A percentile compares a stretch with the other conserved stretches of the same genome.
These are phyloP conservation scores for Machaerirhynchus nigripectus DNA, from an alignment of 2,113 vertebrate genomes.

Conservation along the genomic window DNA sequence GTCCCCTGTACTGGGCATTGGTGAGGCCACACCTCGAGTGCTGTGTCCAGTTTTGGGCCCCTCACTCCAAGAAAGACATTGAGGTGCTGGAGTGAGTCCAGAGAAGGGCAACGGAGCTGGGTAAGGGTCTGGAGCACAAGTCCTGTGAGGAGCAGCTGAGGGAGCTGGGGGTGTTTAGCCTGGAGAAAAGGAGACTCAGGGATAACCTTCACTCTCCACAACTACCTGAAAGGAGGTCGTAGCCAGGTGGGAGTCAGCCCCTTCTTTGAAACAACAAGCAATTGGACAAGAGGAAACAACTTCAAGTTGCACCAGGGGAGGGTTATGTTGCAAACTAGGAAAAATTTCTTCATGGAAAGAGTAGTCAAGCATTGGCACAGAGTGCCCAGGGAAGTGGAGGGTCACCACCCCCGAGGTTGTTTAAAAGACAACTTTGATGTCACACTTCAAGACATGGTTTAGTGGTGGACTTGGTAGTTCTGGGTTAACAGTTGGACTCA, in stretches of 20 bases:
- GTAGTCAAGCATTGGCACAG: neutral
- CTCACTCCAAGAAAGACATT: neutral
- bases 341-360: neutral
- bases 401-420: neutral
- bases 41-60: neutral
- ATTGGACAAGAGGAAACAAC: neutral
- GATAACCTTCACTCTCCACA: rapidly evolving
- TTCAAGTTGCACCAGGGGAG: neutral
- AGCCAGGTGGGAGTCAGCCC: too few species aligned
- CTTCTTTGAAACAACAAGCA: neutral
- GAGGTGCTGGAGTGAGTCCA: neutral
- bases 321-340: neutral
- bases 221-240: neutral
- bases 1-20: neutral
- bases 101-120: neutral
- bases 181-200: neutral
- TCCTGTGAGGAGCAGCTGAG: rapidly evolving
- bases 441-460: neutral
- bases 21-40: neutral
- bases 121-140: neutral
- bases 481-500: neutral
- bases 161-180: neutral
- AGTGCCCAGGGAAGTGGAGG: neutral
- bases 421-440: neutral
- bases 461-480: neutral